Conservation (phyloP, 2,113 vertebrate species). For the Archilochus colubris region DNA sequence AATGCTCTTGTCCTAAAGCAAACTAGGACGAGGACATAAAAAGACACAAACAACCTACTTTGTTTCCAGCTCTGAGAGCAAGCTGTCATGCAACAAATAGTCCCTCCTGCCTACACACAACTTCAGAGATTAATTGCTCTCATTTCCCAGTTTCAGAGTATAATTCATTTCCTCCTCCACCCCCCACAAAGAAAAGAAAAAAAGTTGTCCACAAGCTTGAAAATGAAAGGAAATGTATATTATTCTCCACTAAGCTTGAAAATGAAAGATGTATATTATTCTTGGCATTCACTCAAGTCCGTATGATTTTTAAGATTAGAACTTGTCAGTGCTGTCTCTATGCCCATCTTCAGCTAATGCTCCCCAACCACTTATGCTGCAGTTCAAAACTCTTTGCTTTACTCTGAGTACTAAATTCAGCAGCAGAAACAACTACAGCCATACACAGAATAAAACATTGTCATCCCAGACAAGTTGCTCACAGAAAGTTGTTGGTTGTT, state of each 20-base stretch:
- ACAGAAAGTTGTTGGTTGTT: neutral
- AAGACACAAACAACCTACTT: constrained; percentile 65
- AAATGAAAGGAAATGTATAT: constrained; percentile 2
- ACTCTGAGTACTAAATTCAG: neutral
- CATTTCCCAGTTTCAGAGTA: constrained; percentile 13
- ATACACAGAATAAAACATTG: neutral
- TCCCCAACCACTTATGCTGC: neutral
- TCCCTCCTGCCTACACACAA: constrained; percentile 39
- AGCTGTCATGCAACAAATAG: constrained; percentile 59
- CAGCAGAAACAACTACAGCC: neutral
- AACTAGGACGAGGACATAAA: constrained; percentile 68
- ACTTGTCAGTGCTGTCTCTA: neutral
- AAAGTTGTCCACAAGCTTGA: neutral
- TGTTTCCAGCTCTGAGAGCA: constrained; percentile 47
- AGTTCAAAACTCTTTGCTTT: neutral
- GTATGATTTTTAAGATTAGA: neutral
- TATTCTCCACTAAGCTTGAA: neutral
- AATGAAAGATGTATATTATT: constrained; percentile 2
- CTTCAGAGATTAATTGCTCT: constrained; percentile 56
- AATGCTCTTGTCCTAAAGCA: constrained; percentile 70
- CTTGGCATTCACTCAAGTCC: neutral
- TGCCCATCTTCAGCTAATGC: neutral
- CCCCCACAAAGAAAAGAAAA: neutral
- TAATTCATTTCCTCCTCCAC: neutral
- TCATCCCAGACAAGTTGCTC: neutral